A percentile compares a stretch with the other conserved stretches of the same genome.
These are phyloP conservation scores for Drosophila yooni DNA, from an alignment of 2,888 invertebrate species.

Conservation along the genomic window DNA sequence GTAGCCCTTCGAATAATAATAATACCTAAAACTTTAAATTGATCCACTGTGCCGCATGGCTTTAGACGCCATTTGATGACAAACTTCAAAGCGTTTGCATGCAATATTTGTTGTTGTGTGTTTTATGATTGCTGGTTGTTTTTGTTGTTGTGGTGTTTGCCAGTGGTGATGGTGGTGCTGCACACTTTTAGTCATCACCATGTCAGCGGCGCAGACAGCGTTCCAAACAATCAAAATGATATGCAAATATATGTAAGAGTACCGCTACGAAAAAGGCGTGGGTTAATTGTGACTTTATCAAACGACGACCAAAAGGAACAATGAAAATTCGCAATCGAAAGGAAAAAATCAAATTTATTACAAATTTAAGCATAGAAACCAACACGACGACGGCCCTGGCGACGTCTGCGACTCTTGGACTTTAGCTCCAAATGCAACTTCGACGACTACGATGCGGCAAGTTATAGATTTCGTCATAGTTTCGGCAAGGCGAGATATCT, in stretches of 20 bases:
- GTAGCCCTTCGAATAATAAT: neutral
- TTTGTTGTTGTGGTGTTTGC: constrained; percentile 48
- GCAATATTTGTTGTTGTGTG: constrained; percentile 70
- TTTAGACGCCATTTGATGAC: constrained; percentile 78
- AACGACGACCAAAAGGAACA: constrained; percentile 57
- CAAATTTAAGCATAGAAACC: constrained; percentile 79
- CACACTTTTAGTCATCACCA: constrained; percentile 79
- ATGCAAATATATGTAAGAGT: constrained; percentile 83
- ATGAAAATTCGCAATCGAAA: constrained; percentile 76
- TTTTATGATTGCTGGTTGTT: constrained; percentile 60
- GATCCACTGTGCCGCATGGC: constrained; percentile 46
- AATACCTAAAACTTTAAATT: neutral
- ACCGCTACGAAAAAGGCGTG: constrained; percentile 83
- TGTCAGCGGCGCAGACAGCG: constrained; percentile 62
- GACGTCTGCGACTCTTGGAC: constrained; percentile 35
- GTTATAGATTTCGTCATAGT: constrained; percentile 83
- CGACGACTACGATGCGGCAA: constrained; percentile 64
- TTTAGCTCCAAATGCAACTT: constrained; percentile 13
- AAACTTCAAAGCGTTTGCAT: constrained; percentile 76
- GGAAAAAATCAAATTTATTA: constrained; percentile 81
- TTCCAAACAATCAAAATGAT: constrained; percentile 79
- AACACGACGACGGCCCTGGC: constrained; percentile 50
- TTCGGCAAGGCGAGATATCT: constrained; percentile 50
- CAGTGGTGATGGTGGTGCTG: constrained; percentile 52
- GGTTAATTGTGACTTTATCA: constrained; percentile 83